These are phyloP conservation scores for Drosophila bifasciata DNA, from an alignment of 1,140 invertebrate species.

Conservation along the genomic window DNA sequence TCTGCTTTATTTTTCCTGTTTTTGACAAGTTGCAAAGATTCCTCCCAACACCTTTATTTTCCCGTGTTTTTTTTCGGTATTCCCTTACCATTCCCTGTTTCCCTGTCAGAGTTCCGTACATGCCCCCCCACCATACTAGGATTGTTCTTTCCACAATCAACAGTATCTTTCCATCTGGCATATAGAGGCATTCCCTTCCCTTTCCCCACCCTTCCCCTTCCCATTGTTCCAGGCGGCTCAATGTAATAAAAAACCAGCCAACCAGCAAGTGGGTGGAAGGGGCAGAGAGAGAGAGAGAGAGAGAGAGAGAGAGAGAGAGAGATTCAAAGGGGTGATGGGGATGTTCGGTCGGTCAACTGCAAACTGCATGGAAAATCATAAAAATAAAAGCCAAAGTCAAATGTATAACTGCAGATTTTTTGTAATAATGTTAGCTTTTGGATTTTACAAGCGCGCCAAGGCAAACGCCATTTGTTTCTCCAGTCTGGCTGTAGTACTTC, in stretches of 20 bases:
- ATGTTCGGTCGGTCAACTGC: conserved; percentile 41
- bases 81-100: neutral
- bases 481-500: conserved; percentile 26
- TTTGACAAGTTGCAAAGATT: too few relatives aligned
- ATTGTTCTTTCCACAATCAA: conserved; percentile 19
- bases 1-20: too few relatives aligned
- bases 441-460: conserved; percentile 60
- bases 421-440: conserved; percentile 73
- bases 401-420: conserved; percentile 70
- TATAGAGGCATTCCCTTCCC: neutral
- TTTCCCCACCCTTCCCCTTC: neutral
- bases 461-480: conserved; percentile 58
- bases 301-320: neutral
- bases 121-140: conserved; percentile 4
- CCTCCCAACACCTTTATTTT: too few relatives aligned
- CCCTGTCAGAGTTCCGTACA: neutral
- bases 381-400: conserved; percentile 66
- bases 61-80: too few relatives aligned
- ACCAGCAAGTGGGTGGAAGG: conserved; percentile 7
- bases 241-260: conserved; percentile 40
- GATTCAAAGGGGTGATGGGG: too few relatives aligned
- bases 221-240: neutral
- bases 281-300: neutral
- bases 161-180: conserved; percentile 34
- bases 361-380: conserved; percentile 43